Evolutionary conservation across 2,888 invertebrate species (phyloP).

Genomic region (Caenorhabditis angaria): DNA sequence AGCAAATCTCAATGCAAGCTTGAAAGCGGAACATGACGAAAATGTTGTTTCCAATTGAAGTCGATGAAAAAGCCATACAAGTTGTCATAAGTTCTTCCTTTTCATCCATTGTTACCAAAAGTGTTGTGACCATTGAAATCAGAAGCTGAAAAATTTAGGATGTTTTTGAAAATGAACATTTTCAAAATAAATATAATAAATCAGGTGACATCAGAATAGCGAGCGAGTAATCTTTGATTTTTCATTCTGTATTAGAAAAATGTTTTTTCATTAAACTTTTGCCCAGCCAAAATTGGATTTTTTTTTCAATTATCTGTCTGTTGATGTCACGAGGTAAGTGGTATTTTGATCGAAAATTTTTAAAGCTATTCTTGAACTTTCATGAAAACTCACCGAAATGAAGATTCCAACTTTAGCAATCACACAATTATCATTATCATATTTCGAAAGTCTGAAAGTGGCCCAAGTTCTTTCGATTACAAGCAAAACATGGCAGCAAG

Average conservation of each 20-base stretch:
- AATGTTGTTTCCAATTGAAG: constrained; percentile 10
- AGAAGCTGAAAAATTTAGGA: too few species aligned
- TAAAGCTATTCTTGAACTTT: too few species aligned
- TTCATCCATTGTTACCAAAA: neutral
- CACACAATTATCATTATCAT: neutral
- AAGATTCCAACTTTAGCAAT: neutral
- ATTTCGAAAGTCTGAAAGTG: neutral
- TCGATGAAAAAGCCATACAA: constrained; percentile 26
- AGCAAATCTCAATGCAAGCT: constrained; percentile 1
- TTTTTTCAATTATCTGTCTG: too few species aligned
- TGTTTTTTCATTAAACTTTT: too few species aligned
- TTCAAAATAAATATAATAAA: too few species aligned
- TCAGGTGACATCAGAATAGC: too few species aligned
- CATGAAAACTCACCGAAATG: neutral
- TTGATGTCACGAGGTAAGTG: too few species aligned
- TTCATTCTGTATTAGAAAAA: too few species aligned
- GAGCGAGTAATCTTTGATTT: too few species aligned
- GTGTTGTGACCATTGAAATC: neutral
- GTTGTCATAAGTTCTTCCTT: constrained; percentile 14
- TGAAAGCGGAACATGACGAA: constrained; percentile 21
- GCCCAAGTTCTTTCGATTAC: constrained; percentile 1
- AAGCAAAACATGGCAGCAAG: neutral
- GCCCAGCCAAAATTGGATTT: too few species aligned
- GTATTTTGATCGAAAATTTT: too few species aligned
- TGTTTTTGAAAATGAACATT: too few species aligned